These are phyloP conservation scores for Charina bottae DNA, from an alignment of 2,113 vertebrate species.

Conservation along the genomic window DNA sequence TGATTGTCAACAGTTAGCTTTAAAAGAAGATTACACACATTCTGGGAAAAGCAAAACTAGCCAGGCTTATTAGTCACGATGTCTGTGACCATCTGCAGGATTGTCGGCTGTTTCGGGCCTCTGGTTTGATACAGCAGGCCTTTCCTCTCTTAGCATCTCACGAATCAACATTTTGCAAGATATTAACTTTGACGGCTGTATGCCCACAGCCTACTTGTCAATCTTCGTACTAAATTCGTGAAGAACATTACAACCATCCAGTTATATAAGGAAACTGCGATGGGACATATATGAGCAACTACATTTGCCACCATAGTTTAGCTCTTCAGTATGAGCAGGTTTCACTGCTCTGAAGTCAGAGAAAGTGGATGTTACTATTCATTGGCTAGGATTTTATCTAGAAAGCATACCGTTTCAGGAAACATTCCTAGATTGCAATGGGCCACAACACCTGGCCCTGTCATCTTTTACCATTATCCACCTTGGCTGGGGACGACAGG, in stretches of 20 bases:
- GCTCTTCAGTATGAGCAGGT: background rate
- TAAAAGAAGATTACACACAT: background rate
- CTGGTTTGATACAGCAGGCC: background rate
- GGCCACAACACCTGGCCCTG: background rate
- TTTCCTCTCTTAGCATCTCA: background rate
- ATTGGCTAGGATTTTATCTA: background rate
- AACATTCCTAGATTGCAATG: background rate
- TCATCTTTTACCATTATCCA: background rate
- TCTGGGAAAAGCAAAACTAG: background rate
- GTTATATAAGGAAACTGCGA: background rate
- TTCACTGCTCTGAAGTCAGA: background rate
- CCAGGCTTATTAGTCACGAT: background rate
- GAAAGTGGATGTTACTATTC: background rate
- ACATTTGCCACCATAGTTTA: background rate
- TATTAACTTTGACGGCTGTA: background rate
- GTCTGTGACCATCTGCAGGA: background rate
- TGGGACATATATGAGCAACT: background rate
- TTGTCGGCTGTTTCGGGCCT: background rate
- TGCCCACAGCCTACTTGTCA: background rate
- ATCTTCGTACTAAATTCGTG: background rate
- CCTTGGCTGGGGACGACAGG: background rate
- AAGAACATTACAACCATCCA: background rate
- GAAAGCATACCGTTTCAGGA: background rate
- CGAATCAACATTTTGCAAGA: background rate
- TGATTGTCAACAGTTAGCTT: background rate